phyloP scores from a whole-genome alignment of 2,888 invertebrate species.

The Drosophila ezoana region DNA sequence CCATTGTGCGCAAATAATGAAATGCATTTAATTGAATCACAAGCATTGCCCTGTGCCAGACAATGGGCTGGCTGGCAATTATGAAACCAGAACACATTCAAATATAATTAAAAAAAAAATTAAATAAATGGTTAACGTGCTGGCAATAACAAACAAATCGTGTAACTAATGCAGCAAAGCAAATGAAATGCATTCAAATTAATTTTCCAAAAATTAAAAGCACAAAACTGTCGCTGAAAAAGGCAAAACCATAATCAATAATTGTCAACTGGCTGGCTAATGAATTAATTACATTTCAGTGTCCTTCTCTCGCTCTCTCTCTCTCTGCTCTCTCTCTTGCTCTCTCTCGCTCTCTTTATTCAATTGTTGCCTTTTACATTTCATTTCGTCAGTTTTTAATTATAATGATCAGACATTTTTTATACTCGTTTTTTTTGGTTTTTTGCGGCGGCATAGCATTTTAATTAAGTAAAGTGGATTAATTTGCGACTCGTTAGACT shows the following conservation, averaged over 20 bases:
- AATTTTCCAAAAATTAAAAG: slow-evolving; percentile 30
- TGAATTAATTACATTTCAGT: slow-evolving; percentile 75
- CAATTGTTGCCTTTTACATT: slow-evolving; percentile 16
- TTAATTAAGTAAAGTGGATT: slow-evolving; percentile 84
- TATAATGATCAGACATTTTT: slow-evolving; percentile 37
- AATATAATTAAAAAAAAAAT: slow-evolving; percentile 73
- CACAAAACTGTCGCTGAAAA: slow-evolving; percentile 31
- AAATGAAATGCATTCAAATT: slow-evolving; percentile 55
- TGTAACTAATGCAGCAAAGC: slow-evolving; percentile 57
- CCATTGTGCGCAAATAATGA: slow-evolving; percentile 29
- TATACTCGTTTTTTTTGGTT: slow-evolving; percentile 26
- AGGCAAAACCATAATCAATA: slow-evolving; percentile 73
- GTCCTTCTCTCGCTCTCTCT: not conserved
- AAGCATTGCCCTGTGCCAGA: slow-evolving; percentile 40
- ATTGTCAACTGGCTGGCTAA: slow-evolving; percentile 79
- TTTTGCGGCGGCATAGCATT: slow-evolving; percentile 62
- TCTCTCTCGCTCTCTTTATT: slow-evolving; percentile 4
- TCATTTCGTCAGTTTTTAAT: slow-evolving; percentile 57
- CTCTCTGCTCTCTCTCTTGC: not conserved
- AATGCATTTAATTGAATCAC: slow-evolving; percentile 68
- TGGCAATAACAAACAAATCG: slow-evolving; percentile 48
- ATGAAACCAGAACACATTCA: slow-evolving; percentile 67
- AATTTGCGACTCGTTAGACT: slow-evolving; percentile 84
- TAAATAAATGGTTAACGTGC: slow-evolving; percentile 56
- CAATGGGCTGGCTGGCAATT: slow-evolving; percentile 60